Conservation (phyloP, 2,888 invertebrate species). For the Pandemis heparana region DNA sequence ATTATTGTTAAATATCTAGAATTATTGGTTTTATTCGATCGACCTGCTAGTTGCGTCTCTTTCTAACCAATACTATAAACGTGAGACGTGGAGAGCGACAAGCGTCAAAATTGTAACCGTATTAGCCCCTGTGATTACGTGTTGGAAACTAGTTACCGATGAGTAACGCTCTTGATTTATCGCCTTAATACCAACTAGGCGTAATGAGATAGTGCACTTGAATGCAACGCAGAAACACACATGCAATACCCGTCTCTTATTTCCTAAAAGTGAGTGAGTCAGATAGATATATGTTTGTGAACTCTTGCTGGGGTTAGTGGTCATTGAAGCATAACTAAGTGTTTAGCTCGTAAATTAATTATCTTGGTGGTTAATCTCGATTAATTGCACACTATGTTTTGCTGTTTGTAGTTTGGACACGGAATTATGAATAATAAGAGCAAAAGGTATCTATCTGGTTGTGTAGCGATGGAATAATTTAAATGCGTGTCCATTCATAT, state of each 20-base stretch:
- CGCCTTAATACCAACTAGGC: slow-evolving; percentile 19
- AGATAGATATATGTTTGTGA: not conserved
- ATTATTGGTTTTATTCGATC: too few relatives aligned
- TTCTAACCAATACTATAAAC: not conserved
- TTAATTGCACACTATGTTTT: slow-evolving; percentile 36
- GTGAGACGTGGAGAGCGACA: not conserved
- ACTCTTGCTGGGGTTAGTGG: slow-evolving; percentile 14
- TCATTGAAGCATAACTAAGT: slow-evolving; percentile 38
- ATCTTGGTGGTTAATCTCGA: slow-evolving; percentile 34
- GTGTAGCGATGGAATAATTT: not conserved
- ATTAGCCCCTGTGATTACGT: not conserved
- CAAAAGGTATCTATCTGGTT: not conserved
- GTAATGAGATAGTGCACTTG: slow-evolving; percentile 34
- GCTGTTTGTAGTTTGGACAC: slow-evolving; percentile 3
- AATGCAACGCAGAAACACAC: not conserved
- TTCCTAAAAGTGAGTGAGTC: not conserved
- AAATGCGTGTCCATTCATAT: not conserved
- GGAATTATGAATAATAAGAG: not conserved
- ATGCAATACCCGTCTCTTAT: not conserved
- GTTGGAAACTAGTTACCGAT: slow-evolving; percentile 45
- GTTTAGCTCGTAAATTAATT: slow-evolving; percentile 39
- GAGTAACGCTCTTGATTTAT: slow-evolving; percentile 33
- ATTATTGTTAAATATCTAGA: too few relatives aligned
- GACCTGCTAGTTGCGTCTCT: not conserved
- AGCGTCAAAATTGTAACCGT: not conserved